phyloP scores from a whole-genome alignment of 2,797 vertebrate species.

The Hippopotamyrus pictus region DNA sequence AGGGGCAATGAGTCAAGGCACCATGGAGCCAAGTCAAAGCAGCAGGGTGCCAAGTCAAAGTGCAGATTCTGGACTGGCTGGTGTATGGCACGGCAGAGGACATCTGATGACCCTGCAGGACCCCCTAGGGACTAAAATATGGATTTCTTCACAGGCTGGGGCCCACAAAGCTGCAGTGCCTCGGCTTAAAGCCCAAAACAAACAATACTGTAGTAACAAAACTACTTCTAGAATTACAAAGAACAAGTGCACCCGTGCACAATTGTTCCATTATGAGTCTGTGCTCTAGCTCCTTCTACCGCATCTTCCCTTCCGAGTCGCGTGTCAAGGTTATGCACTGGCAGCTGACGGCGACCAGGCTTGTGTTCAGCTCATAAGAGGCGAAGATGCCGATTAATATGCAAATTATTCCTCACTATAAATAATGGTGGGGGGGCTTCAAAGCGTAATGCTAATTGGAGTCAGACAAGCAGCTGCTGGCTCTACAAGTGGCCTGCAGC shows the following conservation, averaged over 20 bases:
- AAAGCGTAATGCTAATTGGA: conserved; percentile 54
- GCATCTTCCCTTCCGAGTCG: not conserved
- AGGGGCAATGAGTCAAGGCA: not conserved
- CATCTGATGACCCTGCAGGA: not conserved
- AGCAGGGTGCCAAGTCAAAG: not conserved
- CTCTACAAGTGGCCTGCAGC: conserved; percentile 28
- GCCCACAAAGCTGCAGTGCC: not conserved
- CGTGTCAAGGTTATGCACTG: not conserved
- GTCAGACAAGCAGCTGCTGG: conserved; percentile 53
- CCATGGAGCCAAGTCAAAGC: not conserved
- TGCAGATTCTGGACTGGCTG: not conserved
- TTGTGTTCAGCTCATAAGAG: conserved; percentile 27
- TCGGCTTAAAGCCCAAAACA: not conserved
- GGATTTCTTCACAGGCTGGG: not conserved
- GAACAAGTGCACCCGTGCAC: not conserved
- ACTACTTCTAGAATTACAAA: not conserved
- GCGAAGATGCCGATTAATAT: conserved; percentile 41
- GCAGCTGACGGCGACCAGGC: not conserved
- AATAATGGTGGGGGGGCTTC: conserved; percentile 48
- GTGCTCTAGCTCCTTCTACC: too few relatives aligned
- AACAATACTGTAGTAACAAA: not conserved
- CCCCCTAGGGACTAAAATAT: not conserved
- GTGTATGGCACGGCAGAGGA: not conserved
- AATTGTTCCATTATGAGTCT: not conserved
- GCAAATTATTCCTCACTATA: conserved; percentile 39